phyloP scores from a whole-genome alignment of 2,797 vertebrate species.

The Phylloscopus collybita region DNA sequence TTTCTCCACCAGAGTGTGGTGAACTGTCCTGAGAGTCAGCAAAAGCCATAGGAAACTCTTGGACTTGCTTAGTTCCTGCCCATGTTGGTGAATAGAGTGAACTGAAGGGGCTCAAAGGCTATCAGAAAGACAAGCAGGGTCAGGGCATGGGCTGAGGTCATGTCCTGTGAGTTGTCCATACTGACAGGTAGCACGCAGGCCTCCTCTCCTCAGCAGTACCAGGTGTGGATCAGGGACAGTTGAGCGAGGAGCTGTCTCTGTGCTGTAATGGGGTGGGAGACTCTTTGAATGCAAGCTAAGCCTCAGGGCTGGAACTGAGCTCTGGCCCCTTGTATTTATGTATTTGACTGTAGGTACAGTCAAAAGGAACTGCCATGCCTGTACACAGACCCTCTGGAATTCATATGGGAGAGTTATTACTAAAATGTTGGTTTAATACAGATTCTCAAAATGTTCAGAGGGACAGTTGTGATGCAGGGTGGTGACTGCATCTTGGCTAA shows the following conservation, averaged over 20 bases:
- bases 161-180: neutral
- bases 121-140: neutral
- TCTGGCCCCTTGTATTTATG: neutral
- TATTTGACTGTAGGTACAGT: neutral
- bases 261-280: neutral
- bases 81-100: neutral
- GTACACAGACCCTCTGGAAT: neutral
- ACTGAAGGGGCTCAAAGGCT: neutral
- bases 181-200: neutral
- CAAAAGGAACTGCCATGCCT: neutral
- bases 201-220: neutral
- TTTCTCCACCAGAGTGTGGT: neutral
- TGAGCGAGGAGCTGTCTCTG: rapidly evolving
- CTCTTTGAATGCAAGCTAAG: neutral
- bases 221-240: neutral
- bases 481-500: neutral
- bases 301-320: neutral
- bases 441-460: neutral
- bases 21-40: neutral
- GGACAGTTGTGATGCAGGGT: neutral
- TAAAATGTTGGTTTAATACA: neutral
- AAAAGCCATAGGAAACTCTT: neutral
- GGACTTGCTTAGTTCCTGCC: neutral
- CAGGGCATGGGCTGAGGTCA: neutral
- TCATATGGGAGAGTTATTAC: neutral